These are phyloP conservation scores for Helicoverpa armigera DNA, from an alignment of 1,140 invertebrate genomes.

Conservation along the genomic window DNA sequence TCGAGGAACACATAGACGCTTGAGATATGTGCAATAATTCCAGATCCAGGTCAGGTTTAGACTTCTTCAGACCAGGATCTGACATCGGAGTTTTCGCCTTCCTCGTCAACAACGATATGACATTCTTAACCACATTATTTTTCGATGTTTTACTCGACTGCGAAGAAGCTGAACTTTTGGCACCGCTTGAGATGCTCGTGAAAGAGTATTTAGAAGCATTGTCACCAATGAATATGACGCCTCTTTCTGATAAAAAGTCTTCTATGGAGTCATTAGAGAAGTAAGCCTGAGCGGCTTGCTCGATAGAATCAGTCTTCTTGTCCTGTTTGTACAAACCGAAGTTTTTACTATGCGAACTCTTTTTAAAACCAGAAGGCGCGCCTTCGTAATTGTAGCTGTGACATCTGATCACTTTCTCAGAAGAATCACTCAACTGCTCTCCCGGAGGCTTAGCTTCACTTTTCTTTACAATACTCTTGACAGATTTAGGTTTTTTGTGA, in stretches of 20 bases:
- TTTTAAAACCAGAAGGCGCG: conserved; percentile 51
- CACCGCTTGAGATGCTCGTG: conserved; percentile 57
- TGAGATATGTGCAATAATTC: conserved; percentile 76
- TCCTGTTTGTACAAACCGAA: conserved; percentile 50
- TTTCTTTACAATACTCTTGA: conserved; percentile 48
- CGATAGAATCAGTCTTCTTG: conserved; percentile 60
- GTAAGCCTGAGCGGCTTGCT: conserved; percentile 71
- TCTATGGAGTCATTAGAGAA: conserved; percentile 81
- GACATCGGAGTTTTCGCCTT: conserved; percentile 65
- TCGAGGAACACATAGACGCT: conserved; percentile 69
- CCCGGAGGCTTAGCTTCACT: conserved; percentile 36
- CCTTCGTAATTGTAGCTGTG: conserved; percentile 64
- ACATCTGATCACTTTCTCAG: conserved; percentile 73
- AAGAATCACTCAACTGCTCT: conserved; percentile 53
- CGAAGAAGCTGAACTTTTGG: conserved; percentile 58
- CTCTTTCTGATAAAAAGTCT: conserved; percentile 73
- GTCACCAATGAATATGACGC: conserved; percentile 68
- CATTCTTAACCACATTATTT: conserved; percentile 69
- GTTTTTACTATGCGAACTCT: conserved; percentile 46
- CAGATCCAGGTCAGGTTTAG: conserved; percentile 61
- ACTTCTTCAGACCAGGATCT: conserved; percentile 67
- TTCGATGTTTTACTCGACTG: conserved; percentile 74
- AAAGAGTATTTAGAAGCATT: conserved; percentile 74
- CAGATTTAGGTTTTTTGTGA: conserved; percentile 38
- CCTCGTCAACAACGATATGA: conserved; percentile 65